phyloP scores from a whole-genome alignment of 2,797 vertebrate species.

The Rhinoraja longicauda region DNA sequence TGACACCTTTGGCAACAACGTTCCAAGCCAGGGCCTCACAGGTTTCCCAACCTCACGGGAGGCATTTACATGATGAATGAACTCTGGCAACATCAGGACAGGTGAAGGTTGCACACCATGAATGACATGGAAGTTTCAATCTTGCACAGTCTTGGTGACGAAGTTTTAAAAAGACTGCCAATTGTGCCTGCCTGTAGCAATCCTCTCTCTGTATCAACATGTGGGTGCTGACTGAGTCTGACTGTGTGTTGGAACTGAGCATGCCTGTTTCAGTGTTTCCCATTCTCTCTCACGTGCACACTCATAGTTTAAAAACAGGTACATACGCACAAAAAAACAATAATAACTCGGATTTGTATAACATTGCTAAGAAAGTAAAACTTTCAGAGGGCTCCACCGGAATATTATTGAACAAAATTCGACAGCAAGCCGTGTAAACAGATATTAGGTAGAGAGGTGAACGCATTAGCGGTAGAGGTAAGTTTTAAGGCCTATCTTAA shows the following conservation, averaged over 20 bases:
- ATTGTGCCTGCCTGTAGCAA: not conserved
- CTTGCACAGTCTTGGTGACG: not conserved
- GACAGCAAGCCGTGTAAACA: too few relatives aligned
- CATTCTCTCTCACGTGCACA: not conserved
- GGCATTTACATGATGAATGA: not conserved
- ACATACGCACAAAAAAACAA: too few relatives aligned
- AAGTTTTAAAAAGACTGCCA: not conserved
- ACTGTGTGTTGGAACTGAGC: not conserved
- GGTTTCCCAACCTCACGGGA: not conserved
- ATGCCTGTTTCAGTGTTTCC: not conserved
- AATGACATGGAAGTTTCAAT: not conserved
- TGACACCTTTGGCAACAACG: not conserved
- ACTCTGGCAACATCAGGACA: not conserved
- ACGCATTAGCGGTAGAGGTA: too few relatives aligned
- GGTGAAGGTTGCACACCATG: not conserved
- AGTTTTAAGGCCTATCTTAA: too few relatives aligned
- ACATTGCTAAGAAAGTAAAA: too few relatives aligned
- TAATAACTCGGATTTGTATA: too few relatives aligned
- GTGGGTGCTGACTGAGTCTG: too few relatives aligned
- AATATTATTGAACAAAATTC: too few relatives aligned
- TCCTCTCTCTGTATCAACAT: not conserved
- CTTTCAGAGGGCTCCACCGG: too few relatives aligned
- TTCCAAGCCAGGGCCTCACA: not conserved
- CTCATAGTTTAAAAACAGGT: too few relatives aligned
- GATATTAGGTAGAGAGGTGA: too few relatives aligned